phyloP scores from a whole-genome alignment of 1,140 invertebrate genomes.

The Schmidtea mediterranea region DNA sequence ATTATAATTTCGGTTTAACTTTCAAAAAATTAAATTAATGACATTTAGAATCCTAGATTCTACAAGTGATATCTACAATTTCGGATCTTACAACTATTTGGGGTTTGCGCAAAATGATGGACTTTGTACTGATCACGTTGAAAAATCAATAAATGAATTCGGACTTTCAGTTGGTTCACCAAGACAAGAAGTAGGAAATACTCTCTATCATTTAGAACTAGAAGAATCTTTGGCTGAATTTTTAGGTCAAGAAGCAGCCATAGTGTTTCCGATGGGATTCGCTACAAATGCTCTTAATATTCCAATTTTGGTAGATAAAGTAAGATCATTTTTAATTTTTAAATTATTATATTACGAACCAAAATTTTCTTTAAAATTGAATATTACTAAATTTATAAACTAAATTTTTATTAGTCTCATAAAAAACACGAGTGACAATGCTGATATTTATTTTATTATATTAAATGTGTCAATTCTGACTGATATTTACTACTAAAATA shows the following conservation, averaged over 20 bases:
- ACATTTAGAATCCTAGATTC: too few relatives aligned
- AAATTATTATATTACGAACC: too few relatives aligned
- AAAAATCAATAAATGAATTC: constrained; percentile 17
- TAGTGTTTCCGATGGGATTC: constrained; percentile 92
- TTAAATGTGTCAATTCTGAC: too few relatives aligned
- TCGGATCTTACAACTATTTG: constrained; percentile 34
- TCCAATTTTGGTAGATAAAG: constrained; percentile 47
- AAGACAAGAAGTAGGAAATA: constrained; percentile 36
- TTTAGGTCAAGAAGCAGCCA: constrained; percentile 64
- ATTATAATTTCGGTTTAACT: too few relatives aligned
- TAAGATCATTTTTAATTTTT: too few relatives aligned
- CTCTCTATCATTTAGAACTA: constrained; percentile 46
- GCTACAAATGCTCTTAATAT: constrained; percentile 82
- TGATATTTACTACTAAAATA: too few relatives aligned
- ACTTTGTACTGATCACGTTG: constrained; percentile 24
- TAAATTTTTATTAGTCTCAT: too few relatives aligned
- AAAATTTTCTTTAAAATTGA: too few relatives aligned
- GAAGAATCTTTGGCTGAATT: constrained; percentile 58
- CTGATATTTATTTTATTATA: too few relatives aligned
- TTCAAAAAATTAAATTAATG: too few relatives aligned
- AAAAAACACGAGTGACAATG: too few relatives aligned
- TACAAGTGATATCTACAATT: constrained; percentile 15
- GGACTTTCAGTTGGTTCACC: constrained; percentile 24
- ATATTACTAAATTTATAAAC: too few relatives aligned
- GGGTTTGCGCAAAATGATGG: constrained; percentile 32